Conservation (phyloP, 1,140 invertebrate species). For the Conopomorpha cramerella region DNA sequence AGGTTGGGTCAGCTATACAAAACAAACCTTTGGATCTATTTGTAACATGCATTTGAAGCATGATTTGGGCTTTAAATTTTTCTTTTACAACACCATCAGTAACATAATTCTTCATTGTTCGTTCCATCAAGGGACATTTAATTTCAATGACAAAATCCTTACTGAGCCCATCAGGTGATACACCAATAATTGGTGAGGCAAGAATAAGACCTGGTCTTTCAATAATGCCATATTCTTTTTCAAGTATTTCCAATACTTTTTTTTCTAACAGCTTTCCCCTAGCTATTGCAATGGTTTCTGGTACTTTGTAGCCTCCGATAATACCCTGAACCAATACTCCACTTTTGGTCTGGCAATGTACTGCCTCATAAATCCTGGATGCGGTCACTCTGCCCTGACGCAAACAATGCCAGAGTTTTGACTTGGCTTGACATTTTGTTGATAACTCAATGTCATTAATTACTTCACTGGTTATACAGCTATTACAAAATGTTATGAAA, state of each 20-base stretch:
- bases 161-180: conserved; percentile 27
- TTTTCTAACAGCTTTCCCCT: conserved; percentile 21
- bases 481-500: not conserved
- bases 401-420: conserved; percentile 22
- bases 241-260: conserved; percentile 12
- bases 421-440: conserved; percentile 9
- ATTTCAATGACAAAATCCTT: conserved; percentile 22
- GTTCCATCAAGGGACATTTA: conserved; percentile 20
- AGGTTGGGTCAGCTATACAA: conserved; percentile 10
- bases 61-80: conserved; percentile 19
- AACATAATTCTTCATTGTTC: conserved; percentile 13
- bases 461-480: not conserved
- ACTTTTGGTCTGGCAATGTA: conserved; percentile 18
- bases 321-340: conserved; percentile 18
- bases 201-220: conserved; percentile 12
- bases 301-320: conserved; percentile 15
- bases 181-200: conserved; percentile 16
- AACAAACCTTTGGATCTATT: conserved; percentile 13
- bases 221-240: conserved; percentile 5
- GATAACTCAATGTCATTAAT: conserved; percentile 8
- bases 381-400: conserved; percentile 36
- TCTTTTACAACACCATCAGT: conserved; percentile 9
- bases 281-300: conserved; percentile 15
- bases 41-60: conserved; percentile 21
- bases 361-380: conserved; percentile 26